phyloP scores from a whole-genome alignment of 1,140 invertebrate genomes.

The Acromyrmex charruanus region DNA sequence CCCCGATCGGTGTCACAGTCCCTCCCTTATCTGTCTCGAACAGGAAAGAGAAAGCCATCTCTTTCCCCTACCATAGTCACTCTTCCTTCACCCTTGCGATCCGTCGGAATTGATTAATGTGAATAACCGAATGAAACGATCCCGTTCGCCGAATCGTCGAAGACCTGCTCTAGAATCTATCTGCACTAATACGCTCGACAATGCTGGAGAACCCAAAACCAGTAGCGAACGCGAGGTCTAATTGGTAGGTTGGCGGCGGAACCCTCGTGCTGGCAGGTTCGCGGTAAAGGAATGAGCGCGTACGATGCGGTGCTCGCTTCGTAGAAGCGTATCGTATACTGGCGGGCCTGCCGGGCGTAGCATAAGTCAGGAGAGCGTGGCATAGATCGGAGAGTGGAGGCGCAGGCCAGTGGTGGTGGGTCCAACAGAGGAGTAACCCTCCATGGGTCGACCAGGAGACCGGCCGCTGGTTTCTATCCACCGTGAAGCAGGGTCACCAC shows the following conservation, averaged over 20 bases:
- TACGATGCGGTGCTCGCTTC: conserved; percentile 79
- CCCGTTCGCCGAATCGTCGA: not conserved
- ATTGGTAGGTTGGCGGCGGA: not conserved
- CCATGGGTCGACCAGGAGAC: conserved; percentile 48
- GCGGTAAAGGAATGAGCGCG: conserved; percentile 49
- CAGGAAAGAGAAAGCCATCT: conserved; percentile 47
- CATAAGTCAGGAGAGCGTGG: conserved; percentile 77
- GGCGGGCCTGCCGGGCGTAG: conserved; percentile 75
- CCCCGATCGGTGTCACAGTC: conserved; percentile 50
- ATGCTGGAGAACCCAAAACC: not conserved
- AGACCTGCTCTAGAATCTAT: not conserved
- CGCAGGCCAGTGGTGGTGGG: conserved; percentile 67
- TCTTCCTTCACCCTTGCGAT: conserved; percentile 35
- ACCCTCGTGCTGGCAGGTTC: conserved; percentile 34
- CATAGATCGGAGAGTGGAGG: conserved; percentile 77
- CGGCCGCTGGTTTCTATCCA: conserved; percentile 68
- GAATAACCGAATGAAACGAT: not conserved
- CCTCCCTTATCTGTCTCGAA: conserved; percentile 46
- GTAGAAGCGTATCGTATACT: conserved; percentile 83
- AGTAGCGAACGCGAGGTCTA: conserved; percentile 19
- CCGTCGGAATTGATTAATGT: conserved; percentile 30
- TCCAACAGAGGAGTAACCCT: conserved; percentile 63
- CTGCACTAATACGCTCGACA: not conserved
- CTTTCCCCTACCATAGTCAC: conserved; percentile 45
- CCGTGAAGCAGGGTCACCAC: conserved; percentile 59